Evolutionary conservation across 2,888 invertebrate genomes (phyloP), one percentile per base, ranked within the genome.

Genomic region (Meliscaeva auricollis): DNA sequence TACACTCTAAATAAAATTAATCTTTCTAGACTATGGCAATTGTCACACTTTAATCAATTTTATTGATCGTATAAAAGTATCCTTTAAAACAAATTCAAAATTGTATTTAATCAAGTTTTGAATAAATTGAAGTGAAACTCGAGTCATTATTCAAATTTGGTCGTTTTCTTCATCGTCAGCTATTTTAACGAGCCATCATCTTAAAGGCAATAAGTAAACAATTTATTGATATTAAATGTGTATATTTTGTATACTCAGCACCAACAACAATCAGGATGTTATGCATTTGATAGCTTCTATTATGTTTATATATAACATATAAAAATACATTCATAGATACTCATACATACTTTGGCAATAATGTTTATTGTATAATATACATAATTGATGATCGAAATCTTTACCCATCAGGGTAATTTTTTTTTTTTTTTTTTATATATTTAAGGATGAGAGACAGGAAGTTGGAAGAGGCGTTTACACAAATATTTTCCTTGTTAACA

Each of bases 201-300:
- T 66, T 22, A 13, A 50, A 48, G 66, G 66, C 66, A 66, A 66
- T 66, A 48, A 66, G 66, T 50, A 17, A 50, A 66, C 66, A 66
- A 50, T 66, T 50, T 50, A 66, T 66, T 48, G 66, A 32, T 66
- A 26, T 46, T 46, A 46, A 64, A 64, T 46, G 62, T 46, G 62
- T 64, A 30, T 46, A 38, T 64, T 46, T 30, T 38, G 44, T 15
- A 2, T 15, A 50, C 48, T 30, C 20, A 35, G 35, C 32, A 8
- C n/a, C 48, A 66, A 58, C 22, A 66, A 66, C 48, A 48, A 35
- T 64, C 20, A 50, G 0, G 32, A 66, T 30, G 9, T 6, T 20
- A 66, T 66, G 50, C 35, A 17, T 50, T 50, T 50, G 48, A 66
- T 50, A 50, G 64, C 64, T 32, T 48, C 30, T 50, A 35, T 66